phyloP scores from a whole-genome alignment of 2,888 invertebrate genomes.

The Drosophila putrida region DNA sequence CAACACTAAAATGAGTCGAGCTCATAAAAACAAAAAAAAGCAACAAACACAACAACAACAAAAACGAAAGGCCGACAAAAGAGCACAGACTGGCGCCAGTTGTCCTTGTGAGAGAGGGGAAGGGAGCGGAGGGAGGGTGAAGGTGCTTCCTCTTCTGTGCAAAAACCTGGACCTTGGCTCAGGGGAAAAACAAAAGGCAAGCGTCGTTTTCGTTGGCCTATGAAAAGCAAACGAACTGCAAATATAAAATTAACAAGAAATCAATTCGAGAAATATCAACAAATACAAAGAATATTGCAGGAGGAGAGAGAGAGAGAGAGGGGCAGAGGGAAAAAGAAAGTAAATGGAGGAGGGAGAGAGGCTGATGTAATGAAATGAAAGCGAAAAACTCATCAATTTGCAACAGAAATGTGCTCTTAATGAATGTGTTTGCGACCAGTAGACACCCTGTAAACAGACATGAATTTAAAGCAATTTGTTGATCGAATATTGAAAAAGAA shows the following conservation, averaged over 20 bases:
- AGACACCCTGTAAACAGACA: constrained; percentile 7
- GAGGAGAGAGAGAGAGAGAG: background rate
- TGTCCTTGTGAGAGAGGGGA: background rate
- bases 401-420: background rate
- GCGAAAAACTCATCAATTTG: constrained; percentile 32
- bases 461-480: too few relatives aligned
- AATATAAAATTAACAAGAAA: constrained; percentile 80
- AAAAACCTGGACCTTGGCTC: constrained; percentile 26
- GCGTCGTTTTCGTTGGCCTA: constrained; percentile 27
- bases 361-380: constrained; percentile 19
- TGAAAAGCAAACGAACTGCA: constrained; percentile 75
- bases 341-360: background rate
- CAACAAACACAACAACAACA: constrained; percentile 33
- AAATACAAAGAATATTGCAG: background rate
- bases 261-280: constrained; percentile 65
- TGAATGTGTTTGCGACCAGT: background rate
- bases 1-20: constrained; percentile 61
- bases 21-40: constrained; percentile 64
- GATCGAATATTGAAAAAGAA: too few relatives aligned
- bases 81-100: constrained; percentile 52
- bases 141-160: background rate
- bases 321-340: background rate
- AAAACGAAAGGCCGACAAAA: constrained; percentile 34
- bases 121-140: background rate
- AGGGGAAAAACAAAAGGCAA: constrained; percentile 41